phyloP scores from a whole-genome alignment of 2,113 vertebrate species.

The Cynoglossus semilaevis region DNA sequence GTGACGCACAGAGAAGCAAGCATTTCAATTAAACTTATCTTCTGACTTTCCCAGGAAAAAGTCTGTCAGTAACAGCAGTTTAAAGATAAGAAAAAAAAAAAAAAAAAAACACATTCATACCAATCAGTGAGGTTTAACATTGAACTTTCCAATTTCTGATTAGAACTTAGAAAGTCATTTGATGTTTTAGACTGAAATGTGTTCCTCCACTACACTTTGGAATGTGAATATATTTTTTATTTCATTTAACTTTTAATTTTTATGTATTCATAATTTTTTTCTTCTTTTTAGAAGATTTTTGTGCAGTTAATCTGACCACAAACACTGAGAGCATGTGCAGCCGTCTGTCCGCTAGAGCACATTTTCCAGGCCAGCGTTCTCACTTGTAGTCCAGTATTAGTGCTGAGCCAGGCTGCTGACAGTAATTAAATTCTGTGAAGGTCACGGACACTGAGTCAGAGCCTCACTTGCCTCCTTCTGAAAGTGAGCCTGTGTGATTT shows the following conservation, averaged over 20 bases:
- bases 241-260: background rate
- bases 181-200: too few relatives aligned
- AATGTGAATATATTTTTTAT: background rate
- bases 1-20: conserved; percentile 12
- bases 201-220: too few relatives aligned
- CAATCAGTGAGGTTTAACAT: conserved; percentile 1
- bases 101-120: conserved; percentile 10
- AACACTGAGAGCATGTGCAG: background rate
- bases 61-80: conserved; percentile 9
- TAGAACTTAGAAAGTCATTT: too few relatives aligned
- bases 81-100: conserved; percentile 26
- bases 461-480: background rate
- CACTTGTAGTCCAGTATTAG: conserved; percentile 12
- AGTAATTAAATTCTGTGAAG: conserved; percentile 25
- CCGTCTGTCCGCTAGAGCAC: conserved; percentile 5
- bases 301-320: too few relatives aligned
- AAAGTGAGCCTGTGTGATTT: conserved; percentile 3
- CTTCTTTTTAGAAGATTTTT: too few relatives aligned
- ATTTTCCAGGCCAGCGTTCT: background rate
- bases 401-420: conserved; percentile 20
- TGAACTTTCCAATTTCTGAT: too few relatives aligned
- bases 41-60: background rate
- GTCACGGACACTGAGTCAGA: background rate
- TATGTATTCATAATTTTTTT: too few relatives aligned
- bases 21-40: conserved; percentile 18